Evolutionary conservation across 2,888 invertebrate species (phyloP).

Genomic region (Sphaerophoria taeniata): DNA sequence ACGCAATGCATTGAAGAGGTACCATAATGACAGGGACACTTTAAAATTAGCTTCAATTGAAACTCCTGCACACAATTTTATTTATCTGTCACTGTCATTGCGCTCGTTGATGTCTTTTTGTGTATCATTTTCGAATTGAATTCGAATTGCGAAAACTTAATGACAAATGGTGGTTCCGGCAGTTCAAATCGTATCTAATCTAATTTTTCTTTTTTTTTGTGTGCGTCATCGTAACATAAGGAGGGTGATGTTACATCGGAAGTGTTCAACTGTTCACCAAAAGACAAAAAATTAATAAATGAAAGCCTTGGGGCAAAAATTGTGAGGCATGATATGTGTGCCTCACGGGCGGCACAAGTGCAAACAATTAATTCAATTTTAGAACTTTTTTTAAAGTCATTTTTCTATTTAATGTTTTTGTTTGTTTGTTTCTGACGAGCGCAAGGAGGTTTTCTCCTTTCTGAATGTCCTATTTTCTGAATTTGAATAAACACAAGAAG

Average conservation of each 20-base stretch:
- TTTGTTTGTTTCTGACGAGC: background rate
- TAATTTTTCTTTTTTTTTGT: too few species aligned
- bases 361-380: slow-evolving; percentile 40
- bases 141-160: slow-evolving; percentile 36
- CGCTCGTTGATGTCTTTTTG: slow-evolving; percentile 1
- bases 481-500: slow-evolving; percentile 30
- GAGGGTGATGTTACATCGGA: too few species aligned
- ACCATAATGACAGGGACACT: slow-evolving; percentile 24
- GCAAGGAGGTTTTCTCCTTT: slow-evolving; percentile 2
- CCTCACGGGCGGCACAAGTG: background rate
- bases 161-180: slow-evolving; percentile 27
- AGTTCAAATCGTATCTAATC: background rate
- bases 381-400: slow-evolving; percentile 9
- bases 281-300: slow-evolving; percentile 20
- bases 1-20: background rate
- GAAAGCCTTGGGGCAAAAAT: background rate
- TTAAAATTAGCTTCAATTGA: slow-evolving; percentile 35
- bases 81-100: slow-evolving; percentile 3
- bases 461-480: slow-evolving; percentile 33
- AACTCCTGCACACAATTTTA: background rate
- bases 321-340: background rate
- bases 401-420: background rate
- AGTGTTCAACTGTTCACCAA: too few species aligned
- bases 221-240: too few species aligned
- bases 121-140: background rate